phyloP scores from a whole-genome alignment of 2,888 invertebrate genomes.

The Mythimna albipuncta region DNA sequence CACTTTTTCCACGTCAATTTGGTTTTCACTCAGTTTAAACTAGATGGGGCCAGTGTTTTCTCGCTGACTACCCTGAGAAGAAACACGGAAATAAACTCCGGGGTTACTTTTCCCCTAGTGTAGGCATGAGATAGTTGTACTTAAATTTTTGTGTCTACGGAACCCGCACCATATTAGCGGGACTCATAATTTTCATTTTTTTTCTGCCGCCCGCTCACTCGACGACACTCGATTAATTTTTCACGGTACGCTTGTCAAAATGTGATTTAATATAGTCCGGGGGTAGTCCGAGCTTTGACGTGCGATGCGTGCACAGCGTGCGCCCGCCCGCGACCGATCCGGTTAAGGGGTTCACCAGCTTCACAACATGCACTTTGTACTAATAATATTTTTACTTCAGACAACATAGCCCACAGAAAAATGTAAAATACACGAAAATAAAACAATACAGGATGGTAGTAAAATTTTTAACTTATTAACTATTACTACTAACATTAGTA shows the following conservation, averaged over 20 bases:
- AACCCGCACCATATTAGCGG: constrained; percentile 29
- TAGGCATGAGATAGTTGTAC: too few relatives aligned
- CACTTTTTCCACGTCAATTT: too few relatives aligned
- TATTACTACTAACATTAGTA: too few relatives aligned
- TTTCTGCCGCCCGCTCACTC: constrained; percentile 83
- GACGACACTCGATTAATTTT: constrained; percentile 90
- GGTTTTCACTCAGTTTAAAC: too few relatives aligned
- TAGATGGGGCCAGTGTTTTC: too few relatives aligned
- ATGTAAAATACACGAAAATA: too few relatives aligned
- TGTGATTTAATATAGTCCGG: constrained; percentile 88
- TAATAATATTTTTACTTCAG: neutral
- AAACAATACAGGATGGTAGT: too few relatives aligned
- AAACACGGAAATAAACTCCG: too few relatives aligned
- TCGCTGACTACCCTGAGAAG: too few relatives aligned
- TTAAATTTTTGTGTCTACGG: constrained; percentile 17
- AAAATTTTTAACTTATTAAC: too few relatives aligned
- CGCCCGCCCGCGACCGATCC: constrained; percentile 69
- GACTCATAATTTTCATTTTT: constrained; percentile 54
- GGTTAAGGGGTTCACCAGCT: constrained; percentile 60
- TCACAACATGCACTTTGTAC: constrained; percentile 52
- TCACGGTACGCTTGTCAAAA: constrained; percentile 91
- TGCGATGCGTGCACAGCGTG: constrained; percentile 79
- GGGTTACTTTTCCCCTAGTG: too few relatives aligned
- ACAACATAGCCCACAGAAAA: too few relatives aligned
- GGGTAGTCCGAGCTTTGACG: constrained; percentile 86